Percentiles rank a stretch among this genome's conserved stretches.
Conservation (phyloP, 1,140 invertebrate genomes). For the Megalopta genalis region DNA sequence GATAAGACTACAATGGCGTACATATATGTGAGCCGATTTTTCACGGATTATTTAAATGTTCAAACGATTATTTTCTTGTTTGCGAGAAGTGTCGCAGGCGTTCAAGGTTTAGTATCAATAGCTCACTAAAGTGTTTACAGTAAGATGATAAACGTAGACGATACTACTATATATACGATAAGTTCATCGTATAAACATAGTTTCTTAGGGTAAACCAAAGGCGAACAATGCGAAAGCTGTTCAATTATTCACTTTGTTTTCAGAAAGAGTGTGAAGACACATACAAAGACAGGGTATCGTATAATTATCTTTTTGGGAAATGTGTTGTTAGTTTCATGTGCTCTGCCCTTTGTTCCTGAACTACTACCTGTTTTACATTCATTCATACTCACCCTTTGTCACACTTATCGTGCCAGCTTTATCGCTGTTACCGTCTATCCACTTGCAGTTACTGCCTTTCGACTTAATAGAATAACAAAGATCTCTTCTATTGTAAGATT, state of each 20-base stretch:
- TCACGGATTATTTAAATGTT: slow-evolving; percentile 15
- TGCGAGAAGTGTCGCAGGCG: slow-evolving; percentile 27
- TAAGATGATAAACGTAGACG: slow-evolving; percentile 25
- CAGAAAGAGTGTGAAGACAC: slow-evolving; percentile 90
- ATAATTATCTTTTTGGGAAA: slow-evolving; percentile 81
- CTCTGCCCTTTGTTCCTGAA: slow-evolving; percentile 73
- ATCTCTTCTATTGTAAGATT: slow-evolving; percentile 19
- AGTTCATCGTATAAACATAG: slow-evolving; percentile 42
- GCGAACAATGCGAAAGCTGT: slow-evolving; percentile 57
- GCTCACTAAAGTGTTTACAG: slow-evolving; percentile 8
- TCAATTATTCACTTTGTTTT: slow-evolving; percentile 83
- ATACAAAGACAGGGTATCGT: slow-evolving; percentile 91
- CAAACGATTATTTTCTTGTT: slow-evolving; percentile 23
- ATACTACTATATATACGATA: no score
- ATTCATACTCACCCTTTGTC: slow-evolving; percentile 72
- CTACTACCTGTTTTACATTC: slow-evolving; percentile 70
- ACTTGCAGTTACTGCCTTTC: slow-evolving; percentile 55
- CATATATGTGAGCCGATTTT: slow-evolving; percentile 43
- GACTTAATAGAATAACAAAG: slow-evolving; percentile 15
- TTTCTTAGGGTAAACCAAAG: slow-evolving; percentile 51
- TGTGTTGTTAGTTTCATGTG: slow-evolving; percentile 80
- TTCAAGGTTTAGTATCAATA: slow-evolving; percentile 32
- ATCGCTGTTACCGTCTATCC: slow-evolving; percentile 69
- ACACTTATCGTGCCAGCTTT: slow-evolving; percentile 73
- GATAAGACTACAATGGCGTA: slow-evolving; percentile 8